Conservation (phyloP, 2,797 vertebrate genomes). For the Enteromius trimaculatus region DNA sequence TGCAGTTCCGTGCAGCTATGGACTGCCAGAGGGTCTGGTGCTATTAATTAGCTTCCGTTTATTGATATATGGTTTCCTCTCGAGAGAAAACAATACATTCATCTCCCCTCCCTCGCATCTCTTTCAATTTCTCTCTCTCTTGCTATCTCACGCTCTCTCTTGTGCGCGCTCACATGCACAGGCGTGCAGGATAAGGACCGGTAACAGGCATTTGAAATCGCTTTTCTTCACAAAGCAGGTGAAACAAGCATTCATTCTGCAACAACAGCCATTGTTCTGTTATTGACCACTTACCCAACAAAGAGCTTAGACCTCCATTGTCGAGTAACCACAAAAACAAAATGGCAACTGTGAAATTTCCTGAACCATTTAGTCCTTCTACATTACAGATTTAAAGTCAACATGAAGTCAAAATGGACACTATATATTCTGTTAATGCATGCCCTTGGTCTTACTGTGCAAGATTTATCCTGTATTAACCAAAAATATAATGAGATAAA, state of each 20-base stretch:
- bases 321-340: slow-evolving; percentile 4
- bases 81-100: slow-evolving; percentile 50
- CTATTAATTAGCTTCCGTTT: slow-evolving; percentile 53
- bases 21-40: slow-evolving; percentile 38
- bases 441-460: not conserved
- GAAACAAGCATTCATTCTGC: slow-evolving; percentile 32
- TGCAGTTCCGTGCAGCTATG: slow-evolving; percentile 19
- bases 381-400: not conserved
- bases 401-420: not conserved
- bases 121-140: slow-evolving; percentile 22
- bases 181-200: slow-evolving; percentile 16
- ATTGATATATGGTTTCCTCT: slow-evolving; percentile 53
- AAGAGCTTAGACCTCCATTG: slow-evolving; percentile 4
- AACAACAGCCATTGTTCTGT: slow-evolving; percentile 39
- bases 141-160: slow-evolving; percentile 10
- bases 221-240: slow-evolving; percentile 36
- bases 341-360: slow-evolving; percentile 4
- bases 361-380: not conserved
- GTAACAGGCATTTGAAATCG: slow-evolving; percentile 23
- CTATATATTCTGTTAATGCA: not conserved
- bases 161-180: not conserved
- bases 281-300: slow-evolving; percentile 39
- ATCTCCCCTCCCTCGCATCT: slow-evolving; percentile 43
- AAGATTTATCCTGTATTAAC: not conserved
- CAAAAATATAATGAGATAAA: not conserved